A percentile compares a stretch with the other conserved stretches of the same genome.
These are phyloP conservation scores for Stramonita haemastoma DNA, from an alignment of 2,888 invertebrate genomes.

Conservation along the genomic window DNA sequence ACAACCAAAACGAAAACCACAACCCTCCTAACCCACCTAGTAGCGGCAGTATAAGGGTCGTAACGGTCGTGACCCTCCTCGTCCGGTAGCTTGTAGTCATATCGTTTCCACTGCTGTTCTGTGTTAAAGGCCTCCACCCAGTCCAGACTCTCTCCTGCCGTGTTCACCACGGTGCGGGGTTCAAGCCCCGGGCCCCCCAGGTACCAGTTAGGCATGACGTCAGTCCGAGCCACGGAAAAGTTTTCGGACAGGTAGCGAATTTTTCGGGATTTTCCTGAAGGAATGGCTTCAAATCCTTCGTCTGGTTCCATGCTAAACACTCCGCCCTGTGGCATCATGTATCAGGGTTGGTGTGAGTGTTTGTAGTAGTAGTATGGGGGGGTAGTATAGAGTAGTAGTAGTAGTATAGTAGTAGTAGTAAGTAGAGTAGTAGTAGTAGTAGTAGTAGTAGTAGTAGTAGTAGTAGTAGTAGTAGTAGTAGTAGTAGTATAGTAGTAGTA, in stretches of 20 bases:
- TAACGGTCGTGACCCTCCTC: conserved; percentile 53
- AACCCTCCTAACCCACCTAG: conserved; percentile 3
- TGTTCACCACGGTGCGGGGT: conserved; percentile 55
- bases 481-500: too few relatives aligned
- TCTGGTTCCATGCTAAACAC: conserved; percentile 55
- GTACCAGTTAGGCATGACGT: conserved; percentile 64
- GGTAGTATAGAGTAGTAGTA: conserved; percentile 19
- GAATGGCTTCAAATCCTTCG: conserved; percentile 46
- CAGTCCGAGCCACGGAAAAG: conserved; percentile 56
- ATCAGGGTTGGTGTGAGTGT: background rate
- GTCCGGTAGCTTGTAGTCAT: conserved; percentile 32
- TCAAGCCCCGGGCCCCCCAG: conserved; percentile 50
- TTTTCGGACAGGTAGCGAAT: conserved; percentile 51
- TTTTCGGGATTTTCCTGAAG: conserved; percentile 44
- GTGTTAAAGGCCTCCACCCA: conserved; percentile 52
- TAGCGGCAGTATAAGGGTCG: conserved; percentile 55
- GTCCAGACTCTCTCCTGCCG: conserved; percentile 54
- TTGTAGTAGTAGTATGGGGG: conserved; percentile 25
- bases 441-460: too few relatives aligned
- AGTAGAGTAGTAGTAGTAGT: too few relatives aligned
- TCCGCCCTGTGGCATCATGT: conserved; percentile 49
- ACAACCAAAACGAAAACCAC: too few relatives aligned
- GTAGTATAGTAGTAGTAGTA: background rate
- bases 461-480: too few relatives aligned
- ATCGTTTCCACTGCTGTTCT: conserved; percentile 59